phyloP scores from a whole-genome alignment of 2,113 vertebrate genomes.

The Cathartes aura region DNA sequence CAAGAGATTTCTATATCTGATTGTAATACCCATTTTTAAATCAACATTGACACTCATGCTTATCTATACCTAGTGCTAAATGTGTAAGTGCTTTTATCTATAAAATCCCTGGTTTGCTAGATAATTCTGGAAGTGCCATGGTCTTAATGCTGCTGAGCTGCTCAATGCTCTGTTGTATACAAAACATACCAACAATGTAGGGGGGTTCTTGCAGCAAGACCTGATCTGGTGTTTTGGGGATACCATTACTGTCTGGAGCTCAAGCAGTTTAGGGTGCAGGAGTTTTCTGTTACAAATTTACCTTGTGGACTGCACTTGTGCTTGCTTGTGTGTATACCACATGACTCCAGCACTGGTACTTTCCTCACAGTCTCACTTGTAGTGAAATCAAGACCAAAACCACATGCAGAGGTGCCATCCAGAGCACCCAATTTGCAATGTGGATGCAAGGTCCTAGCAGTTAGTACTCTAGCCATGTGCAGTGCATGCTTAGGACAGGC shows the following conservation, averaged over 20 bases:
- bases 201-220: background rate
- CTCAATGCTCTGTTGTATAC: background rate
- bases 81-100: background rate
- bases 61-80: background rate
- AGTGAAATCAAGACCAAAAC: background rate
- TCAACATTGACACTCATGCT: background rate
- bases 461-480: fast-evolving
- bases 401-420: background rate
- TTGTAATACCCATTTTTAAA: background rate
- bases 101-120: background rate
- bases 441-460: background rate
- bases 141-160: background rate
- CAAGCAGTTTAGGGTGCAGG: background rate
- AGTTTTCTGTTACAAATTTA: background rate
- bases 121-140: background rate
- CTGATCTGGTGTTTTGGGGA: background rate
- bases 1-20: background rate
- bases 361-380: background rate
- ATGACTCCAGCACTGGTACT: background rate
- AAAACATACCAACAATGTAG: background rate
- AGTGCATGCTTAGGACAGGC: background rate
- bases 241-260: background rate
- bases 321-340: background rate
- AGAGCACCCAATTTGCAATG: background rate
- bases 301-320: background rate